A percentile compares a stretch with the other conserved stretches of the same genome.
Conservation (phyloP, 2,888 invertebrate genomes). For the Thera britannica region DNA sequence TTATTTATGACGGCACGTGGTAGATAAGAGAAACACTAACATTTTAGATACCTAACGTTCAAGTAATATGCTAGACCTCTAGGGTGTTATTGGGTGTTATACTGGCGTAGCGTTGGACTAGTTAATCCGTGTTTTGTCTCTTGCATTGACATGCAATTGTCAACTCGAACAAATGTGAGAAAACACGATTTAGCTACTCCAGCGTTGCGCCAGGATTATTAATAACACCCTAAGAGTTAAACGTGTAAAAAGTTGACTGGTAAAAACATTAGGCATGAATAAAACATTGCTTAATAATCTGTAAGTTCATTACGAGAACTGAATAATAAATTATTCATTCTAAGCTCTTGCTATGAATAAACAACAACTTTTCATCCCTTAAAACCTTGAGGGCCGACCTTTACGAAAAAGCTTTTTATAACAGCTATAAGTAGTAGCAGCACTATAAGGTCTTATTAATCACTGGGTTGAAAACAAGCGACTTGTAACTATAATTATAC, state of each 20-base stretch:
- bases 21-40: too few species aligned
- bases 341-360: constrained; percentile 49
- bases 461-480: neutral
- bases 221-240: neutral
- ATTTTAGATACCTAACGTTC: too few species aligned
- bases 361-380: constrained; percentile 45
- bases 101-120: too few species aligned
- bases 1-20: too few species aligned
- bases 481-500: neutral
- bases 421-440: constrained; percentile 1
- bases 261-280: constrained; percentile 15
- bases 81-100: too few species aligned
- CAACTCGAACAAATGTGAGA: too few species aligned
- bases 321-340: constrained; percentile 47
- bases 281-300: constrained; percentile 34
- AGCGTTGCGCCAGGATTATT: too few species aligned
- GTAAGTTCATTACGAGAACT: constrained; percentile 38
- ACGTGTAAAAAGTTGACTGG: neutral
- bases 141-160: too few species aligned
- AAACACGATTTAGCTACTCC: too few species aligned
- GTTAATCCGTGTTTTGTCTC: too few species aligned
- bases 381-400: constrained; percentile 42
- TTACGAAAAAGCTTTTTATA: constrained; percentile 36
- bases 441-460: constrained; percentile 20
- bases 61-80: too few species aligned